These are phyloP conservation scores for Aselliscus stoliczkanus DNA, from an alignment of 2,797 vertebrate genomes.

Conservation along the genomic window DNA sequence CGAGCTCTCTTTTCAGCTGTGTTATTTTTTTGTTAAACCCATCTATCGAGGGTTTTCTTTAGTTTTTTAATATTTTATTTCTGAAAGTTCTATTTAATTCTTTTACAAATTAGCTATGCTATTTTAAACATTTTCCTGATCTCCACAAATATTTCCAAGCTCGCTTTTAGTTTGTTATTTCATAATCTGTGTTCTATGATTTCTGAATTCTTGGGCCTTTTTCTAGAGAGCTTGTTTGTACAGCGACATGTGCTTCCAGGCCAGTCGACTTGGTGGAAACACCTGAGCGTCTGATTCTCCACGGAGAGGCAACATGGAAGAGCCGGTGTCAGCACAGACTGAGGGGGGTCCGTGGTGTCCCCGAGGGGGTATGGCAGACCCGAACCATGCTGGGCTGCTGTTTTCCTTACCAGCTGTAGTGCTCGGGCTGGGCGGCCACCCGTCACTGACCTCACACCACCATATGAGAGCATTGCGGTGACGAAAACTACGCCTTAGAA, in stretches of 20 bases:
- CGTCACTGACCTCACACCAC: rapidly evolving
- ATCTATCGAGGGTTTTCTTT: background rate
- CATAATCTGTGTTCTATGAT: no score
- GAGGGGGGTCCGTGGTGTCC: background rate
- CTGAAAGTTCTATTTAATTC: background rate
- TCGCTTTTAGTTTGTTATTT: background rate
- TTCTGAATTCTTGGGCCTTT: background rate
- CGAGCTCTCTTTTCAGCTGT: background rate
- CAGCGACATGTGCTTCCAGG: background rate
- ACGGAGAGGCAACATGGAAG: background rate
- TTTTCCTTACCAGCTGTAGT: background rate
- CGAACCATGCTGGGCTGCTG: background rate
- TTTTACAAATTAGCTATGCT: background rate
- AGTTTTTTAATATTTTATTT: background rate
- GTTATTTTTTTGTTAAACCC: background rate
- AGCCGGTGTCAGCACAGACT: background rate
- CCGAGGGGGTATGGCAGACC: background rate
- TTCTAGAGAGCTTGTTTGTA: background rate
- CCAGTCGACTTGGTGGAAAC: no score
- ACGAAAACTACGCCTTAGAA: background rate
- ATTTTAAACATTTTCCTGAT: background rate
- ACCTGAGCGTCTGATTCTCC: no score
- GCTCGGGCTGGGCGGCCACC: no score
- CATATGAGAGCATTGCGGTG: rapidly evolving
- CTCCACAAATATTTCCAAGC: background rate